phyloP scores from a whole-genome alignment of 92 coral and sea anemone species.

The Palythoa grandiflora region DNA sequence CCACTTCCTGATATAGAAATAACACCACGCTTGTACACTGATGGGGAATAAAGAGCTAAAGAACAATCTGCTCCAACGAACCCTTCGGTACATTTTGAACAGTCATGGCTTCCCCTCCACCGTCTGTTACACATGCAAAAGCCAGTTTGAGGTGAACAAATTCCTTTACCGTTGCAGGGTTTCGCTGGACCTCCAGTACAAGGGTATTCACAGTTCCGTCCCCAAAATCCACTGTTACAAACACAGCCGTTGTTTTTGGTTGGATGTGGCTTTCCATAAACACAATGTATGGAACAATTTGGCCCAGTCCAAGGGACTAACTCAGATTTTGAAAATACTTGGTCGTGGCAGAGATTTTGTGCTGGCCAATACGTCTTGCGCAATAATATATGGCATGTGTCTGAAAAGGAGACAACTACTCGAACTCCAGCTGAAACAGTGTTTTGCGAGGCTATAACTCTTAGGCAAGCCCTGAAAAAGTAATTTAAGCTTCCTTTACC shows the following conservation, averaged over 20 bases:
- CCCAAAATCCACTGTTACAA: constrained; percentile 69
- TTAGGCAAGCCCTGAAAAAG: constrained; percentile 67
- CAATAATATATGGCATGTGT: constrained; percentile 66
- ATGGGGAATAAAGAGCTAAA: constrained; percentile 44
- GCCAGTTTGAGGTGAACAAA: constrained; percentile 67
- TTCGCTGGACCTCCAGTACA: constrained; percentile 69
- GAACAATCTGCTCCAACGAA: constrained; percentile 75
- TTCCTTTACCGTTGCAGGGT: constrained; percentile 64
- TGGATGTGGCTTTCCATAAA: constrained; percentile 56
- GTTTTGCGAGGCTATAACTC: constrained; percentile 45
- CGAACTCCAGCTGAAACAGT: constrained; percentile 50
- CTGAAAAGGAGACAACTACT: constrained; percentile 62
- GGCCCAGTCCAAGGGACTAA: constrained; percentile 61
- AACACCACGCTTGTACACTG: constrained; percentile 35
- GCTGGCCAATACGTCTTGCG: constrained; percentile 71
- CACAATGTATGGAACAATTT: constrained; percentile 55
- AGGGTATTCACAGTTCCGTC: constrained; percentile 48
- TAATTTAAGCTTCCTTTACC: constrained; percentile 53
- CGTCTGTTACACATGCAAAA: constrained; percentile 59
- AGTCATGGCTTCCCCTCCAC: constrained; percentile 66
- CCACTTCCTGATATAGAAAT: constrained; percentile 67
- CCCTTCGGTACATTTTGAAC: constrained; percentile 59
- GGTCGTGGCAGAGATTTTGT: constrained; percentile 61
- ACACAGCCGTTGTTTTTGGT: constrained; percentile 35
- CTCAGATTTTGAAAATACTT: constrained; percentile 43